phyloP scores from a whole-genome alignment of 23 tunicate genomes.

The Clavelina lepadiformis region DNA sequence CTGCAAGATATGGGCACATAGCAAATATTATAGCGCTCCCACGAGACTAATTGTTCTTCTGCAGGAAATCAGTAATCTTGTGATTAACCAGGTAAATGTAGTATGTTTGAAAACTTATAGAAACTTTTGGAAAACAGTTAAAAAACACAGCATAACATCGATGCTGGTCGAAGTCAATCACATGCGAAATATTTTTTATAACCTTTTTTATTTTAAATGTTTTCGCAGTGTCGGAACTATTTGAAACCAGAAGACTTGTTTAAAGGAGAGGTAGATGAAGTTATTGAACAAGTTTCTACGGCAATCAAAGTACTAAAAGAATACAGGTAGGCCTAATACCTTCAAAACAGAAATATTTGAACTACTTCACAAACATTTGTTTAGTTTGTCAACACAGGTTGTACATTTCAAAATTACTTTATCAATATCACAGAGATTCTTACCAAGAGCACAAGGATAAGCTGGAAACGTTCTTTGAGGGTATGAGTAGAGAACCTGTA shows the following conservation, averaged over 20 bases:
- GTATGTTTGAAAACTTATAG: too few species aligned
- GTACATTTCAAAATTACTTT: not conserved
- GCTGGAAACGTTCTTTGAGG: constrained; percentile 60
- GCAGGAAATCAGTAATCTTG: constrained; percentile 78
- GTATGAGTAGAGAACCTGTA: constrained; percentile 54
- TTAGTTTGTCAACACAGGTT: not conserved
- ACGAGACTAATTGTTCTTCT: constrained; percentile 71
- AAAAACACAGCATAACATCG: too few species aligned
- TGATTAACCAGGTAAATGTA: constrained; percentile 65
- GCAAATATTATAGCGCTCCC: constrained; percentile 63
- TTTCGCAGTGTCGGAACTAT: constrained; percentile 66
- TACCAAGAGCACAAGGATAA: constrained; percentile 85
- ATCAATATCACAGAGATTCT: constrained; percentile 33
- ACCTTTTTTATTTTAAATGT: too few species aligned
- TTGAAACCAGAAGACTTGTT: constrained; percentile 88
- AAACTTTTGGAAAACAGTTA: too few species aligned
- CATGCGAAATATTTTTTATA: too few species aligned
- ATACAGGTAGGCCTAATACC: constrained; percentile 38
- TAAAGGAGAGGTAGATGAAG: constrained; percentile 91
- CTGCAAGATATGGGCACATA: constrained; percentile 85
- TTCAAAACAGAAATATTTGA: not conserved
- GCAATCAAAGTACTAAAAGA: constrained; percentile 53
- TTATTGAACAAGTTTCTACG: constrained; percentile 38
- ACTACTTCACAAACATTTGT: too few species aligned
- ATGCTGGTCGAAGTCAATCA: too few species aligned